Base-by-base conservation (phyloP, 1,140 invertebrate species). In the Drosophila sechellia region DNA sequence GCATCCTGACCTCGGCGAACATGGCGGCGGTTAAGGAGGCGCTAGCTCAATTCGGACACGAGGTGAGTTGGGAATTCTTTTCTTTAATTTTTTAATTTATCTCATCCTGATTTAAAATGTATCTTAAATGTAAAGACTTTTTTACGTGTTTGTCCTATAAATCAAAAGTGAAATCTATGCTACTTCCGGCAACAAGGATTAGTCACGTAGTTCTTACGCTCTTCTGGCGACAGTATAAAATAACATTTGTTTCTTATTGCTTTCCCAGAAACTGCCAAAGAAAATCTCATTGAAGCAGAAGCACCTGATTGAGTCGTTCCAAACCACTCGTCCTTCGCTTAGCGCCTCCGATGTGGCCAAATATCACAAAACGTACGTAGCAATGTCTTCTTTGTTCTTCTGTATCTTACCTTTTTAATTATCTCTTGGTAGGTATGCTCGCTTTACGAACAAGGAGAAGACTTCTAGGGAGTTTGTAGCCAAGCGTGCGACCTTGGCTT, bases 11-110 rank as follows among this genome's bases (percentile, higher is more conserved):
- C 42, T 90, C 92, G 55, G 91, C 92, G 11, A 92, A 92, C 76
- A 92, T 92, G 92, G 79, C 77, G 6, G 91, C 92, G 11, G 91
- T 92, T 54, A 92, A 92, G 59, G 90, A 92, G 75, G 89, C 79
- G 53, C 54, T 92, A 37, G 78, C 76, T 54, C 79, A 91, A 48
- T 80, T 81, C 73, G 87, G 79, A 71, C 83, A 83, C 63, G 87
- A 91, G 90, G 91, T 92, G 55, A 92, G 90, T 84, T 2, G 22
- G 5, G 2, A 10, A 54, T n/a, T 27, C 11, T 35, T 35, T 68
- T 49, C 10, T 20, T 8, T 52, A 6, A n/a, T 4, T n/a, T 35
- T 27, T 63, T 42, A 13, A 2, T n/a, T 10, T n/a, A n/a, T 27
- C 6, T n/a, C 12, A 25, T 48, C 12, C 11, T 22, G 20, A 13